Conservation (phyloP, 2,888 invertebrate species). For the Diploptera punctata region DNA sequence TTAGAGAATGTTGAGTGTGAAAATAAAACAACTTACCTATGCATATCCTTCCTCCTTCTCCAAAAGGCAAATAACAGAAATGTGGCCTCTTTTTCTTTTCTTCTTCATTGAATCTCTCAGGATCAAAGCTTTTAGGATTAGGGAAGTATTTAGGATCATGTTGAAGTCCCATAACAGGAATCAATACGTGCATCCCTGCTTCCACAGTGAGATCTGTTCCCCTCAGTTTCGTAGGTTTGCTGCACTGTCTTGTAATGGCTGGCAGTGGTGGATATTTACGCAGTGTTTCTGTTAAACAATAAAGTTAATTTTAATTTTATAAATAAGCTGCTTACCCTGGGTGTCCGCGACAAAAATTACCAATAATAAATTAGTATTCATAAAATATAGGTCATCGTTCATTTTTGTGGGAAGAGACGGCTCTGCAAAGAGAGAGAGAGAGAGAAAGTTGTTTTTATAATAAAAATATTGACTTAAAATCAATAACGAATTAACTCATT, state of each 20-base stretch:
- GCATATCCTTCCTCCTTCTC: conserved; percentile 63
- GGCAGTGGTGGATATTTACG: conserved; percentile 65
- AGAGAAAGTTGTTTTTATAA: too few species aligned
- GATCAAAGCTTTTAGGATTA: conserved; percentile 63
- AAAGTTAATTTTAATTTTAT: too few species aligned
- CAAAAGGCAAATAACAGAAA: conserved; percentile 62
- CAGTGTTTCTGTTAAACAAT: conserved; percentile 59
- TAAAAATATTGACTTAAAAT: too few species aligned
- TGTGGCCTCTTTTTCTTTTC: conserved; percentile 56
- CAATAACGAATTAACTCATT: too few species aligned
- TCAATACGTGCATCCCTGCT: conserved; percentile 59
- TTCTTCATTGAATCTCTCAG: conserved; percentile 62
- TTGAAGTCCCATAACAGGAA: conserved; percentile 64
- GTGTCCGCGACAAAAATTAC: too few species aligned
- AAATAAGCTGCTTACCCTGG: too few species aligned
- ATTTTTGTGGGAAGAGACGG: too few species aligned
- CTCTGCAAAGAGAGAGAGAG: too few species aligned
- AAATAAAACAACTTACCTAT: conserved; percentile 62
- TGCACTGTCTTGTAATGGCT: conserved; percentile 59
- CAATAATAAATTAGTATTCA: too few species aligned
- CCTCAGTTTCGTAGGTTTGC: conserved; percentile 59
- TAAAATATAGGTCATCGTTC: too few species aligned
- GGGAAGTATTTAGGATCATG: conserved; percentile 64
- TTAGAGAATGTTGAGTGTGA: too few species aligned
- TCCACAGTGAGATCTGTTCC: conserved; percentile 58